Conservation (phyloP, 2,888 invertebrate genomes). For the Lepidocyrtinus sp. region DNA sequence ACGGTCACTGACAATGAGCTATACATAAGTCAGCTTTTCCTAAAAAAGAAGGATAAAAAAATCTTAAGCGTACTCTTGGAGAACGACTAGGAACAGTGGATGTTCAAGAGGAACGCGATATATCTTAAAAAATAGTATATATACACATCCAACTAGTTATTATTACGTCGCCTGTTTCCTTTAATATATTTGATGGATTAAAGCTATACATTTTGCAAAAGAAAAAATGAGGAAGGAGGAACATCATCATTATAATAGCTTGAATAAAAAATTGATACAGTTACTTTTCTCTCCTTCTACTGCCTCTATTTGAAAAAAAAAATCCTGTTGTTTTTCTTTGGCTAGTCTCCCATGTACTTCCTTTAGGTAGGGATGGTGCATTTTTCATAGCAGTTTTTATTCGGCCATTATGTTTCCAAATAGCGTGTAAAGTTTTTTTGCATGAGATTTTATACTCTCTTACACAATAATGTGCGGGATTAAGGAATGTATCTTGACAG, state of each 20-base stretch:
- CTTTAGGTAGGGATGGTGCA: conserved; percentile 21
- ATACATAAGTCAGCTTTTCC: conserved; percentile 36
- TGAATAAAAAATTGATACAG: neutral
- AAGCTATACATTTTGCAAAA: conserved; percentile 19
- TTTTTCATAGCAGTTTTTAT: conserved; percentile 50
- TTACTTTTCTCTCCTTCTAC: neutral
- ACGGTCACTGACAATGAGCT: conserved; percentile 53
- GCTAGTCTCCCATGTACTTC: too few species aligned
- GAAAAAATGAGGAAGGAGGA: neutral
- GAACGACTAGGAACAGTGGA: too few species aligned
- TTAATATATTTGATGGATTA: conserved; percentile 57
- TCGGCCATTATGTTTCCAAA: conserved; percentile 34
- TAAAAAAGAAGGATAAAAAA: conserved; percentile 42
- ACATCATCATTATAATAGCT: neutral
- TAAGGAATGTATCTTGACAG: conserved; percentile 55
- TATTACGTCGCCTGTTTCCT: neutral
- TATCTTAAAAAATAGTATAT: neutral
- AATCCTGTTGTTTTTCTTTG: neutral
- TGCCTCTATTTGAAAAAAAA: neutral
- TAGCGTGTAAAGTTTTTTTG: conserved; percentile 43
- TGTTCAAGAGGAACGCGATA: neutral
- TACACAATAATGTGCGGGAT: conserved; percentile 51
- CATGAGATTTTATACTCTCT: conserved; percentile 43
- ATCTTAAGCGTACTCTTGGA: neutral
- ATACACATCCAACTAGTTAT: neutral